Conservation (phyloP, 2,797 vertebrate species). For the Triplophysa bombifrons region DNA sequence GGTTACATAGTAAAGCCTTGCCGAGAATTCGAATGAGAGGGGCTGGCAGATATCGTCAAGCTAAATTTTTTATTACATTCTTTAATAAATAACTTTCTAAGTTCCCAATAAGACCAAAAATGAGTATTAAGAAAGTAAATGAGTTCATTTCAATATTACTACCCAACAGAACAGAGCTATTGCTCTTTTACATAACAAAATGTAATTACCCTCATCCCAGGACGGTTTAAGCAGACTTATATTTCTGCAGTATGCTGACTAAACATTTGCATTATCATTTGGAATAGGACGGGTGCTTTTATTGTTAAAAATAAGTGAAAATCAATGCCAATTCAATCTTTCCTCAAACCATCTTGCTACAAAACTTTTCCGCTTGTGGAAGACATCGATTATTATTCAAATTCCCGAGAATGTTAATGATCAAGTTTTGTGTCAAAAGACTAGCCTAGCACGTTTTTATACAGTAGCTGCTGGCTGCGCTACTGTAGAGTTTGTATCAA, state of each 20-base stretch:
- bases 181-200: background rate
- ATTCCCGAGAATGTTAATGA: background rate
- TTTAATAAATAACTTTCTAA: background rate
- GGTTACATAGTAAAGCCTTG: too few relatives aligned
- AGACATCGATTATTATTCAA: background rate
- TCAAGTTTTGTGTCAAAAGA: background rate
- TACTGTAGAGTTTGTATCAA: background rate
- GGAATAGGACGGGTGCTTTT: background rate
- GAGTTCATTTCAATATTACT: background rate
- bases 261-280: background rate
- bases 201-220: background rate
- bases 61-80: too few relatives aligned
- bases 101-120: background rate
- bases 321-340: background rate
- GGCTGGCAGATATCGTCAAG: background rate
- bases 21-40: background rate
- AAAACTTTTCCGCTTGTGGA: background rate
- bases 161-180: background rate
- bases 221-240: background rate
- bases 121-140: background rate
- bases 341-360: background rate
- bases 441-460: background rate
- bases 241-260: background rate
- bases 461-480: background rate
- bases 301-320: conserved; percentile 3